Conservation (phyloP, 2,113 vertebrate species). For the Dolichallabes microphthalmus region DNA sequence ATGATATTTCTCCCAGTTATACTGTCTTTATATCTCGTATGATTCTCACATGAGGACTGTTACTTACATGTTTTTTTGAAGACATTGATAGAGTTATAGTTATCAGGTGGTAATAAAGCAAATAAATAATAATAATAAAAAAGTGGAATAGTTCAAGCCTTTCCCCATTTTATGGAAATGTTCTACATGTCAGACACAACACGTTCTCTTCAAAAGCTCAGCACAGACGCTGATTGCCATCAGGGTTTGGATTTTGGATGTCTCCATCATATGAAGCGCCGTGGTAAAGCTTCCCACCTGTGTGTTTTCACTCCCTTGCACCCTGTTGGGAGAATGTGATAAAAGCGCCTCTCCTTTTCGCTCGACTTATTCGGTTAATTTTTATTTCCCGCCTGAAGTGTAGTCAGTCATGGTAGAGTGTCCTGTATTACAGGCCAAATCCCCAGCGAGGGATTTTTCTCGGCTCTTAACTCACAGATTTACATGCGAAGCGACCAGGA, state of each 20-base stretch:
- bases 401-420: slow-evolving; percentile 27
- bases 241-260: slow-evolving; percentile 1
- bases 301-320: not conserved
- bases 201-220: slow-evolving; percentile 21
- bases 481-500: slow-evolving; percentile 33
- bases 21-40: too few species aligned
- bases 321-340: not conserved
- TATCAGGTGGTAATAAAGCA: too few species aligned
- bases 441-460: slow-evolving; percentile 42
- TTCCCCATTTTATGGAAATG: not conserved
- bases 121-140: not conserved
- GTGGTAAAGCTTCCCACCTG: not conserved
- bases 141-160: not conserved
- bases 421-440: slow-evolving; percentile 44
- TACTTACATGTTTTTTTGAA: too few species aligned
- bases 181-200: slow-evolving; percentile 7
- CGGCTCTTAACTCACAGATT: slow-evolving; percentile 39
- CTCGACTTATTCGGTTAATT: slow-evolving; percentile 34
- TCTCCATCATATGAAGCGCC: not conserved
- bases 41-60: too few species aligned
- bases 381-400: slow-evolving; percentile 24
- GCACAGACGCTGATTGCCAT: slow-evolving; percentile 20
- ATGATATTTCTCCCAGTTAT: too few species aligned
- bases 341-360: slow-evolving; percentile 2
- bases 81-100: too few species aligned